Evolutionary conservation across 2,113 vertebrate species (phyloP), one percentile per base, ranked within the genome.

Genomic region (Sylvilagus bachmani): DNA sequence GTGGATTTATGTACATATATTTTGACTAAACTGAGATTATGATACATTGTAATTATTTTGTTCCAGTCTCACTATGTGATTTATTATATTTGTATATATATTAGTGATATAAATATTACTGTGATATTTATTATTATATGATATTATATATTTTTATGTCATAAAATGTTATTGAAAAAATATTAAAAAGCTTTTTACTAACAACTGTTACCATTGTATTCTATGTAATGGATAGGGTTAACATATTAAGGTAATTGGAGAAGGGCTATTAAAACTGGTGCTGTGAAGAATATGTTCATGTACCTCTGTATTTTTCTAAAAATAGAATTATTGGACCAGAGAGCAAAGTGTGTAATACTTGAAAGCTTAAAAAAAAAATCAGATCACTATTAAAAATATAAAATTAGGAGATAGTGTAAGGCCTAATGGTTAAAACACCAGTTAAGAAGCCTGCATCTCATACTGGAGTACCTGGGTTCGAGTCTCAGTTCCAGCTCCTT

Each of bases 281-380:
- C 22, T 85, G 9, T 13, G 19, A 8, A 70, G 51, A 44, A 4
- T 55, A 31, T 62, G 27, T 62, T 67, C 51, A n/a, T 38, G 27
- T 33, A 10, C 12, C 70, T 80, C 66, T 89, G 33, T 69, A 21
- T 92, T 92, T 94, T 92, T 75, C 92, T 81, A 33, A 36, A 89
- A 94, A 17, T 94, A 27, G 9, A 84, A 86, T 64, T 69, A 81
- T 27, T 80, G 12, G 44, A 14, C 67, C 51, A 89, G 85, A 74
- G 21, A 69, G 70, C 2, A 11, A 49, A 91, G 13, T 78, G 31
- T 33, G 3, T 62, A 62, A 62, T 55, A 27, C 21, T 38, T 44
- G n/a, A 89, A 53, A 58, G 25, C 51, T 36, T 31, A 3, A 7
- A 77, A 55, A 77, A 55, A 78, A 44, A 78, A 55, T 70, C 36